phyloP scores from a whole-genome alignment of 2,888 invertebrate species.

The Ornithoptera alexandrae region DNA sequence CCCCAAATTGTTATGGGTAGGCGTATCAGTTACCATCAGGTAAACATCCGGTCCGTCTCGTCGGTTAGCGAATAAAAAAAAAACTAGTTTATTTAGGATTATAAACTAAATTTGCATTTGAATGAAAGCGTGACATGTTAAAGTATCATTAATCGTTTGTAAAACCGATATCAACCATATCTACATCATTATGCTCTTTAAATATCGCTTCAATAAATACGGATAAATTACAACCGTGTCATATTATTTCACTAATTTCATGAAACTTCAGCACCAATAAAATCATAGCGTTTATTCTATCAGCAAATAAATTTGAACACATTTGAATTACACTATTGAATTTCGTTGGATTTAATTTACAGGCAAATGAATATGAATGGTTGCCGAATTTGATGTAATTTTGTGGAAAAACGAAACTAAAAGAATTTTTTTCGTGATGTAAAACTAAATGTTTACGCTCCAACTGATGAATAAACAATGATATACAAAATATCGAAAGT shows the following conservation, averaged over 20 bases:
- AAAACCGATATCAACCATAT: background rate
- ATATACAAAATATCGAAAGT: background rate
- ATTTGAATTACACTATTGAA: conserved; percentile 3
- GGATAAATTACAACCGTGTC: background rate
- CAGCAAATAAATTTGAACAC: conserved; percentile 8
- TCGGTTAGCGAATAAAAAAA: too few species aligned
- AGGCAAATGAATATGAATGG: conserved; percentile 16
- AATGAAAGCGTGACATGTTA: too few species aligned
- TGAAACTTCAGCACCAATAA: background rate
- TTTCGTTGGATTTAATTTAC: conserved; percentile 17
- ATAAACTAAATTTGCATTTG: background rate
- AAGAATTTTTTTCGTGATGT: conserved; percentile 1
- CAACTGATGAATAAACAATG: background rate
- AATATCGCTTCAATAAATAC: background rate
- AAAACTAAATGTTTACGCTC: background rate
- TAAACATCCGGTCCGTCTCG: too few species aligned
- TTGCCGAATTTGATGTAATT: conserved; percentile 15
- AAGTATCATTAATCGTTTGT: too few species aligned
- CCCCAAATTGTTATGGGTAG: too few species aligned
- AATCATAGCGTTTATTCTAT: background rate
- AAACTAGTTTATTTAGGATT: background rate
- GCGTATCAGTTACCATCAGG: too few species aligned
- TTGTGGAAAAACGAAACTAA: conserved; percentile 7
- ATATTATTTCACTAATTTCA: background rate
- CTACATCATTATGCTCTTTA: background rate